phyloP scores from a whole-genome alignment of 2,113 vertebrate species.

The Paraplagusia blochii region DNA sequence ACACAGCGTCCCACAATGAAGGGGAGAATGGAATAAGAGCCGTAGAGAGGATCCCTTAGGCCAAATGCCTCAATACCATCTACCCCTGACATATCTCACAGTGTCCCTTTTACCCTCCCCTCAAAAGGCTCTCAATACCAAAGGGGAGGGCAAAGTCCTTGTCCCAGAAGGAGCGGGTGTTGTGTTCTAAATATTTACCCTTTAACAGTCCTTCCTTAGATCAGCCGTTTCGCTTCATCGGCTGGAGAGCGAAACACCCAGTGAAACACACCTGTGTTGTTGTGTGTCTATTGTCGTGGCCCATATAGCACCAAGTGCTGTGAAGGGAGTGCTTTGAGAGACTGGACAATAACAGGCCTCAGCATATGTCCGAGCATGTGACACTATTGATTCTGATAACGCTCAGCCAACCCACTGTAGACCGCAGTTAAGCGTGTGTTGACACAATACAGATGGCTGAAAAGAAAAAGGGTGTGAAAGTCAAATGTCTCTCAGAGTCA shows the following conservation, averaged over 20 bases:
- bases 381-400: conserved; percentile 58
- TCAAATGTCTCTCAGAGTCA: conserved; percentile 31
- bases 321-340: conserved; percentile 67
- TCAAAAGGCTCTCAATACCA: conserved; percentile 33
- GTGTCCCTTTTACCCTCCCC: conserved; percentile 12
- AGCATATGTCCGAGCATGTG: conserved; percentile 50
- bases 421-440: conserved; percentile 41
- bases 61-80: conserved; percentile 52
- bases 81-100: conserved; percentile 41
- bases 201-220: conserved; percentile 37
- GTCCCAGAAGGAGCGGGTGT: conserved; percentile 39
- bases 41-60: conserved; percentile 64
- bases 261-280: conserved; percentile 4
- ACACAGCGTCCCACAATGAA: conserved; percentile 65
- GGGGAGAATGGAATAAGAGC: conserved; percentile 60
- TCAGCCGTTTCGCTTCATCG: conserved; percentile 35
- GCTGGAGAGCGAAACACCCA: conserved; percentile 22
- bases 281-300: conserved; percentile 1
- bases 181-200: conserved; percentile 36
- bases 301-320: conserved; percentile 49
- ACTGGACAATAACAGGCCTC: conserved; percentile 45
- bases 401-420: conserved; percentile 20
- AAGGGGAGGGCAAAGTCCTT: conserved; percentile 27
- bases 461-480: conserved; percentile 42
- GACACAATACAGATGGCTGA: conserved; percentile 60